These are phyloP conservation scores for Pseudomyrmex pallidus DNA, from an alignment of 1,140 invertebrate species.

Conservation along the genomic window DNA sequence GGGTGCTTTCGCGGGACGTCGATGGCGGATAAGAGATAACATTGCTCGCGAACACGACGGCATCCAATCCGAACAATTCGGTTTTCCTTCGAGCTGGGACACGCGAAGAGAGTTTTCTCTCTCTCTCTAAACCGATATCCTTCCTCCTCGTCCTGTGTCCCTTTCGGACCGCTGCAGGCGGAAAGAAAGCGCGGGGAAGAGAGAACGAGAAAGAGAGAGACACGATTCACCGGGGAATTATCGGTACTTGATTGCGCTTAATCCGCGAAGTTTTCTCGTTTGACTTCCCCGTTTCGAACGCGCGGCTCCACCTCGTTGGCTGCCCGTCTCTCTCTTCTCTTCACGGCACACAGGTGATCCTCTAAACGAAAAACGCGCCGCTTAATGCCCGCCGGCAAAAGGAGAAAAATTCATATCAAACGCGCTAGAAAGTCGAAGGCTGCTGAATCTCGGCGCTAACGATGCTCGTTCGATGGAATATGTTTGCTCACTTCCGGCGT, in stretches of 20 bases:
- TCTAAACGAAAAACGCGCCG: conserved; percentile 61
- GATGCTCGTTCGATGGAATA: conserved; percentile 64
- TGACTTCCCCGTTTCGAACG: conserved; percentile 62
- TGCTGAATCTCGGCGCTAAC: conserved; percentile 65
- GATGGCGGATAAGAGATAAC: conserved; percentile 51
- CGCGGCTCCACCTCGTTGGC: conserved; percentile 35
- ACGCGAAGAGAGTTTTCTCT: not conserved
- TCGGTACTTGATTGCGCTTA: conserved; percentile 75
- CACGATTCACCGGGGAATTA: conserved; percentile 71
- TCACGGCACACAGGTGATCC: not conserved
- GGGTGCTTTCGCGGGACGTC: conserved; percentile 50
- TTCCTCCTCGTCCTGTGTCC: not conserved
- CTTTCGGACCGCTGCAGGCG: not conserved
- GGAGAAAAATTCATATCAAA: conserved; percentile 70
- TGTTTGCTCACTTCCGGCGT: conserved; percentile 64
- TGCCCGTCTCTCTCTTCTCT: not conserved
- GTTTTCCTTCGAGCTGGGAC: conserved; percentile 50
- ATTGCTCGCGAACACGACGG: conserved; percentile 16
- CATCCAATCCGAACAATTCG: conserved; percentile 59
- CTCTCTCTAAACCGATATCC: conserved; percentile 26
- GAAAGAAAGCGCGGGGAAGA: not conserved
- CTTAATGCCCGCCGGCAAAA: conserved; percentile 36
- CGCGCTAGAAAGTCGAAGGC: conserved; percentile 50
- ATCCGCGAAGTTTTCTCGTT: conserved; percentile 75
- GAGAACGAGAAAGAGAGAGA: not conserved